Base-by-base conservation (phyloP, 2,888 invertebrate genomes). In the Bombyx huttoni region DNA sequence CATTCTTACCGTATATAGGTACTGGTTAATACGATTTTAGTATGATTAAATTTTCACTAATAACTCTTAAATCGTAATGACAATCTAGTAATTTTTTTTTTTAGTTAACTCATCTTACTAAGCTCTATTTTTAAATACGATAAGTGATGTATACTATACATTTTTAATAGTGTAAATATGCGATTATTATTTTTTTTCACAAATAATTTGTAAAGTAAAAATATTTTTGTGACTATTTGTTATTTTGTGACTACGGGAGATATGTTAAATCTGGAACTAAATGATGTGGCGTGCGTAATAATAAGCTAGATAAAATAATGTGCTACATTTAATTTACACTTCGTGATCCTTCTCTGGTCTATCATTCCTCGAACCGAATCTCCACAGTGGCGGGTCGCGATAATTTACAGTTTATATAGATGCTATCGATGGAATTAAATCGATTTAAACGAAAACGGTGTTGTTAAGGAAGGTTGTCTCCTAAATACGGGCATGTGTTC, bases 121-220 rank as follows among this genome's bases (percentile, higher is more conserved):
- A 88, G 88, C 88, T 88, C 88, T 88, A 87, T 84, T 73, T 83
- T 73, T 78, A 81, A 73, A 71, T 78, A 78, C 69, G 73, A 71
- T 81, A 83, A 75, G 79, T 82, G 81, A 85, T 86, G 82, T 86
- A 83, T 84, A 81, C 77, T 70, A 84, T 85, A 86, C 81, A 81
- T 75, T 70, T 76, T 68, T 76, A 84, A 81, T 82, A 83, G 82
- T 87, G 86, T 87, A 86, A 88, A 88, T 88, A 88, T 84, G 81
- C 82, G 73, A 80, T 73, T 78, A 62, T 75, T 78, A 73, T 73
- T 76, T 69, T 70, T 69, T 61, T 75, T 75, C 72, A 77, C 72
- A 76, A 75, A 74, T 73, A 67, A 67, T 75, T 75, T 73, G 69
- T 70, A 73, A 78, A 77, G 73, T 73, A 78, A 80, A 70, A 61